Conservation (phyloP, 2,888 invertebrate genomes). For the Rhabditoides inermis region DNA sequence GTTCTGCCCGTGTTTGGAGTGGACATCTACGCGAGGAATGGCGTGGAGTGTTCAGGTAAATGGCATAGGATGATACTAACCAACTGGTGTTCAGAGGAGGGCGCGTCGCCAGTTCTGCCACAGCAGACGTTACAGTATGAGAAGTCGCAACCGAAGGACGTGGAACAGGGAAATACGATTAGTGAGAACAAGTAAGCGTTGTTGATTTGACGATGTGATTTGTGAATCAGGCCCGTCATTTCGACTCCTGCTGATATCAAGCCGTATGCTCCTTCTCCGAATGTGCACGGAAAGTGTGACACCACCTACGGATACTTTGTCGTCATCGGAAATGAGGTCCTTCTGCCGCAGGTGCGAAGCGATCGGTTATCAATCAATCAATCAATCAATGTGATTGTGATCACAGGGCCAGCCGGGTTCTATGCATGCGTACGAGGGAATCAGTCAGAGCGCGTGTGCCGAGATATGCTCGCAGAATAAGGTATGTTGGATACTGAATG, state of each 20-base stretch:
- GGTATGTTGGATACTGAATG: slow-evolving; percentile 13
- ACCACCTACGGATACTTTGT: slow-evolving; percentile 44
- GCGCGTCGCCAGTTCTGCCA: no score
- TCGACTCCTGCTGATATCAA: no score
- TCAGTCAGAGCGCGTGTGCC: slow-evolving; percentile 43
- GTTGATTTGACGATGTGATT: no score
- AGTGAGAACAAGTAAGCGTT: no score
- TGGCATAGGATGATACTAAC: no score
- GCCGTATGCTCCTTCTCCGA: no score
- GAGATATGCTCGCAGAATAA: slow-evolving; percentile 33
- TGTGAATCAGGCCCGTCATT: no score
- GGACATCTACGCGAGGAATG: slow-evolving; percentile 40
- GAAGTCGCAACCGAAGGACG: no score
- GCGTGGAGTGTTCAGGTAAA: slow-evolving; percentile 39
- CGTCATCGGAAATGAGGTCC: slow-evolving; percentile 46
- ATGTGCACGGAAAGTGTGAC: slow-evolving; percentile 23
- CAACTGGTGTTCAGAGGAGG: no score
- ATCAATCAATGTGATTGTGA: slow-evolving; percentile 4
- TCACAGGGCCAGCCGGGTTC: slow-evolving; percentile 14
- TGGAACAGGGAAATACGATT: no score
- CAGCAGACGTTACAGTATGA: no score
- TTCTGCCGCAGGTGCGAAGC: slow-evolving; percentile 27
- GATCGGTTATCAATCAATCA: no score
- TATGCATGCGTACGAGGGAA: slow-evolving; percentile 27
- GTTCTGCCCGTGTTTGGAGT: slow-evolving; percentile 44